Conservation (phyloP, 2,888 invertebrate species). For the Ligdia adustata region DNA sequence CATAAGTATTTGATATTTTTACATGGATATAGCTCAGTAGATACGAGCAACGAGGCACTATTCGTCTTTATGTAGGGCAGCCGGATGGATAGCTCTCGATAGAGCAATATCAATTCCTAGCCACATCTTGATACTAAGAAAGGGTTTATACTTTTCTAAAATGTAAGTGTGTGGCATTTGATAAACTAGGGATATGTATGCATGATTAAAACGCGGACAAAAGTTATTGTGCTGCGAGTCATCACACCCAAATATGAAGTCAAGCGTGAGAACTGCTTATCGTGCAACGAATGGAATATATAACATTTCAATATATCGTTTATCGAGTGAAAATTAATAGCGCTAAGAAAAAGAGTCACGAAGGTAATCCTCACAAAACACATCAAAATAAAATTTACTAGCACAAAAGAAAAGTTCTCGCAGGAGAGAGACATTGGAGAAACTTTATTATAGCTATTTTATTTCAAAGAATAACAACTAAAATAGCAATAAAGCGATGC, state of each 20-base stretch:
- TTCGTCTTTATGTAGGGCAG: not conserved
- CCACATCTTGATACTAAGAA: no score
- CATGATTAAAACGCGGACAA: constrained; percentile 2
- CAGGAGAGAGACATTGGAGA: no score
- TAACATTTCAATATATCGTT: not conserved
- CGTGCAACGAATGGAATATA: constrained; percentile 10
- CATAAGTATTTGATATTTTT: no score
- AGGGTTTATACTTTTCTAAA: no score
- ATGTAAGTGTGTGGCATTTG: no score
- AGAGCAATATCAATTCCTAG: no score
- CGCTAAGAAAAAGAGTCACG: no score
- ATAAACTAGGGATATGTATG: constrained; percentile 5
- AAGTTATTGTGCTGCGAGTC: constrained; percentile 18
- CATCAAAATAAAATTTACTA: no score
- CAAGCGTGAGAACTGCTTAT: constrained; percentile 16
- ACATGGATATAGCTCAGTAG: not conserved
- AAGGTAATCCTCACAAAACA: no score
- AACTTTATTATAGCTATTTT: no score
- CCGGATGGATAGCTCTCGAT: no score
- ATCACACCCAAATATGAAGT: constrained; percentile 26
- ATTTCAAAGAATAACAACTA: constrained; percentile 1
- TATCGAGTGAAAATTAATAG: not conserved
- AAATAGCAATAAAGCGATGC: not conserved
- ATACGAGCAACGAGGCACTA: not conserved
- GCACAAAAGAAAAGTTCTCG: not conserved